These are phyloP conservation scores for Gambusia affinis DNA, from an alignment of 2,113 vertebrate genomes.

Conservation along the genomic window DNA sequence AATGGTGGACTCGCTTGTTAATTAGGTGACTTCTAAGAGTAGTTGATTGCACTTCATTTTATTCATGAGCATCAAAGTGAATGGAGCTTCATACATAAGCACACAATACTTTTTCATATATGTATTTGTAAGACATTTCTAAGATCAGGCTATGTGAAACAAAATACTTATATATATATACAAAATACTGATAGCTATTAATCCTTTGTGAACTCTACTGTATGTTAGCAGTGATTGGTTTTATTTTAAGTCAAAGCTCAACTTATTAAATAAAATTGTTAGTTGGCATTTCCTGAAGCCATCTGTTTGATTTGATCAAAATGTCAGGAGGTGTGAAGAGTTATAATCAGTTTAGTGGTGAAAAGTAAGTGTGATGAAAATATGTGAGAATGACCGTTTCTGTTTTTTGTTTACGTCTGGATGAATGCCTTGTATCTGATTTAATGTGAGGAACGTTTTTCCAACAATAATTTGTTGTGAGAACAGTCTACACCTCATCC, in stretches of 20 bases:
- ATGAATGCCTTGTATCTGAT: background rate
- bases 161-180: too few relatives aligned
- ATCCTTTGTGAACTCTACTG: background rate
- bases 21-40: too few relatives aligned
- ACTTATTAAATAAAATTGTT: background rate
- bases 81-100: background rate
- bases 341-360: constrained; percentile 25
- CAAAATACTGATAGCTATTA: too few relatives aligned
- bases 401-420: background rate
- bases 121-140: background rate
- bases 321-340: constrained; percentile 31
- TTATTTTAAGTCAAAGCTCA: background rate
- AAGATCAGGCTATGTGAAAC: background rate
- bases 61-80: too few relatives aligned
- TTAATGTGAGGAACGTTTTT: too few relatives aligned
- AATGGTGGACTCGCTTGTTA: too few relatives aligned
- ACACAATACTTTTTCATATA: too few relatives aligned
- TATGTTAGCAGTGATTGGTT: background rate
- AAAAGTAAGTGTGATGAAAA: constrained; percentile 24
- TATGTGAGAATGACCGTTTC: constrained; percentile 34
- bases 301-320: constrained; percentile 25
- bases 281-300: constrained; percentile 1
- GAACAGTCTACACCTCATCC: too few relatives aligned
- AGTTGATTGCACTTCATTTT: too few relatives aligned
- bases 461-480: too few relatives aligned